These are phyloP conservation scores for Hylomyscus alleni DNA, from an alignment of 2,797 vertebrate species.

Conservation along the genomic window DNA sequence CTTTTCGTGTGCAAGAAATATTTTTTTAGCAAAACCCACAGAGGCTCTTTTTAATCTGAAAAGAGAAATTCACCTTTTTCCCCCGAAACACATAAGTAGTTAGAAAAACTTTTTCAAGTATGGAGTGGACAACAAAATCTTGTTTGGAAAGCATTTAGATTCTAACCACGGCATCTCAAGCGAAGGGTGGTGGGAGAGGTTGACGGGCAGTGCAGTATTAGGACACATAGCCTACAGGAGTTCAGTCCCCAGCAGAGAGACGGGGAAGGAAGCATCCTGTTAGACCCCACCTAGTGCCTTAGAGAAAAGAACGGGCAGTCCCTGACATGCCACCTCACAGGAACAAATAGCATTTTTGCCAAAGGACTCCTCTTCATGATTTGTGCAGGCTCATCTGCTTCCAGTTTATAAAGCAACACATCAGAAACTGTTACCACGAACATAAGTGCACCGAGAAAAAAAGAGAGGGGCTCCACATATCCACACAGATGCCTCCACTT, in stretches of 20 bases:
- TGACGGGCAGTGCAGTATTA: too few species aligned
- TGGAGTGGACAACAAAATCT: not conserved
- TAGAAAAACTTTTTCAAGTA: not conserved
- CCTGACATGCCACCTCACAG: not conserved
- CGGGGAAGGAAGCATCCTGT: not conserved
- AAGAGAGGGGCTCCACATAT: not conserved
- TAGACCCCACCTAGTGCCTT: not conserved
- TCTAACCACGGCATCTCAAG: not conserved
- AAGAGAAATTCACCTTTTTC: slow-evolving; percentile 20
- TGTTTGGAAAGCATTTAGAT: slow-evolving; percentile 58
- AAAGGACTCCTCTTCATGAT: not conserved
- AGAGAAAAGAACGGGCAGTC: not conserved
- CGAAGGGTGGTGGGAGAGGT: not conserved
- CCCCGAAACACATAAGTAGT: not conserved
- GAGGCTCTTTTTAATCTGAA: slow-evolving; percentile 31
- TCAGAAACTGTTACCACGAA: not conserved
- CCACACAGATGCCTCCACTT: not conserved
- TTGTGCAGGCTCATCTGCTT: not conserved
- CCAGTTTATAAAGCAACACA: not conserved
- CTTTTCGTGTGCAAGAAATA: not conserved
- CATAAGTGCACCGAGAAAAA: not conserved
- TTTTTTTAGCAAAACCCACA: slow-evolving; percentile 38
- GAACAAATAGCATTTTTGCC: slow-evolving; percentile 16
- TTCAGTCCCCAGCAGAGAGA: not conserved
- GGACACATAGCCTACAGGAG: too few species aligned